Base-by-base conservation (phyloP, 2,888 invertebrate genomes). In the Piscicola geometra region DNA sequence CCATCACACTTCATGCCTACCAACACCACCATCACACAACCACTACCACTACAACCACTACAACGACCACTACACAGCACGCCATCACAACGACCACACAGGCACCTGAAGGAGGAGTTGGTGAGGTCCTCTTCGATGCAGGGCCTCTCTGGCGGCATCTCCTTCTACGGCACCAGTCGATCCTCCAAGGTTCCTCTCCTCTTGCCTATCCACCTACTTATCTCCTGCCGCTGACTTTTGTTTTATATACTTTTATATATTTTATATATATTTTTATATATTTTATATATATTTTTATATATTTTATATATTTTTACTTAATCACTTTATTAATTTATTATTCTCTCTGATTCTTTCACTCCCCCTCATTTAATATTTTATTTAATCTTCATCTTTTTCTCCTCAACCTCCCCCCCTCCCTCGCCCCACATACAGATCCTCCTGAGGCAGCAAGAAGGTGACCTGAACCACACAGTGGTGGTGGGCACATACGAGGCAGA, bases 391-490 rank as follows among this genome's bases (percentile, higher is more conserved):
- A n/a, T n/a, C n/a, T n/a, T n/a, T n/a, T n/a, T n/a, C n/a, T n/a
- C n/a, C n/a, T n/a, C n/a, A n/a, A n/a, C n/a, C n/a, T n/a, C n/a
- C 15, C n/a, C 15, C n/a, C n/a, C n/a, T n/a, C n/a, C n/a, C n/a
- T n/a, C n/a, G n/a, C n/a, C n/a, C n/a, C 60, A 21, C 60, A 9
- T 18, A 9, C 60, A 56, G 60, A 25, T 56, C 5, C 25, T 56
- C 3, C 25, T 56, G 60, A 21, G n/a, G n/a, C 60, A 56, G 60
- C 21, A n/a, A 3, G 15, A 56, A 25, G 60, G 60, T n/a, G n/a
- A n/a, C n/a, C n/a, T n/a, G n/a, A 56, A 56, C 25, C 15, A 56
- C 60, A 25, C 60, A 56, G 60, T 56, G 60, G n/a, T 18, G 60
- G 60, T 56, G 60, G 60, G 60, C 60, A 56, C 3, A 3, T 56